Evolutionary conservation across 1,140 invertebrate genomes (phyloP).

Genomic region (Limonius californicus): DNA sequence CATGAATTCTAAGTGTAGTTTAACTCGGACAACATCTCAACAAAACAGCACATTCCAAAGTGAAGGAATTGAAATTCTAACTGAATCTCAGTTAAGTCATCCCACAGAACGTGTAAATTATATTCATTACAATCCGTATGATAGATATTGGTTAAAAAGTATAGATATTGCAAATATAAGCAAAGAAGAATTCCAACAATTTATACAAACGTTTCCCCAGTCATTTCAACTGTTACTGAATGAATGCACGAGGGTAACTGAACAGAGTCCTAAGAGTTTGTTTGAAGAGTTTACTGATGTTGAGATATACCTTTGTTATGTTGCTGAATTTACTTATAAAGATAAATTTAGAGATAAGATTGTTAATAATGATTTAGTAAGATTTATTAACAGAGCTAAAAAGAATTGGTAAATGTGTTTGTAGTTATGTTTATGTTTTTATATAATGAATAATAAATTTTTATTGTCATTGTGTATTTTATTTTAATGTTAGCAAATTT

Average conservation of each 20-base stretch:
- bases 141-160: constrained; percentile 35
- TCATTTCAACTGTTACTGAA: constrained; percentile 34
- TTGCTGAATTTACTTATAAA: not conserved
- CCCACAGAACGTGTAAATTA: constrained; percentile 8
- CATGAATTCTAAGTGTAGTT: too few relatives aligned
- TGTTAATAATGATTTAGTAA: constrained; percentile 15
- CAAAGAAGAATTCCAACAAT: constrained; percentile 27
- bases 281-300: constrained; percentile 31
- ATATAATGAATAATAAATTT: too few relatives aligned
- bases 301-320: constrained; percentile 33
- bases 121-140: constrained; percentile 30
- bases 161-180: constrained; percentile 23
- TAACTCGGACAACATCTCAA: too few relatives aligned
- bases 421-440: too few relatives aligned
- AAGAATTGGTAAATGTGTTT: constrained; percentile 17
- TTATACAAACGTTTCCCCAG: constrained; percentile 27
- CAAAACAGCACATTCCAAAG: not conserved
- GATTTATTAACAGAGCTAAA: constrained; percentile 14
- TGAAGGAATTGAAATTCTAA: too few relatives aligned
- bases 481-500: not conserved
- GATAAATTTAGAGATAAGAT: not conserved
- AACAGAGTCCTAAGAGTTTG: constrained; percentile 34
- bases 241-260: constrained; percentile 35
- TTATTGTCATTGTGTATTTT: not conserved
- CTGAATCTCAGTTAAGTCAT: too few relatives aligned